Conservation (phyloP, 2,888 invertebrate genomes). For the Folsomia candida region DNA sequence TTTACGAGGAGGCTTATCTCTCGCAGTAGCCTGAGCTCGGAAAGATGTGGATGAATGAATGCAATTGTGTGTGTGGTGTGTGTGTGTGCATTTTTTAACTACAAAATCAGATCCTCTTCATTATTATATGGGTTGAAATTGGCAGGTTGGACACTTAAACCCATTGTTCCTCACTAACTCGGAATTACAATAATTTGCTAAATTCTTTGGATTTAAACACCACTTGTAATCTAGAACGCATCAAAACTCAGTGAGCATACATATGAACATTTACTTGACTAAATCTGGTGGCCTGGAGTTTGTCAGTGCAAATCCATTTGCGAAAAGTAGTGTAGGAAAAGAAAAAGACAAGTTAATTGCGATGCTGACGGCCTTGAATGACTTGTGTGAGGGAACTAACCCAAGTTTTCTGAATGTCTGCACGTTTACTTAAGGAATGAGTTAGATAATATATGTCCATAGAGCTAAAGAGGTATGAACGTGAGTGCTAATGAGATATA, state of each 20-base stretch:
- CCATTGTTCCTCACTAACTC: background rate
- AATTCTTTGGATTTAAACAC: background rate
- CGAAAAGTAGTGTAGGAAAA: background rate
- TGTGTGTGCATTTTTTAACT: background rate
- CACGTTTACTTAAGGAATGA: too few species aligned
- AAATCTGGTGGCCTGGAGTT: background rate
- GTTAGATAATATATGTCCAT: too few species aligned
- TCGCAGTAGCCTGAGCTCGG: too few species aligned
- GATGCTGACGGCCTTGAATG: slow-evolving; percentile 1
- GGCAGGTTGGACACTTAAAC: background rate
- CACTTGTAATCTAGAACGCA: background rate
- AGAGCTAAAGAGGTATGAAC: too few species aligned
- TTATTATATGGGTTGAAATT: background rate
- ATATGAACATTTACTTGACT: background rate
- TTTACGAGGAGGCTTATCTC: background rate
- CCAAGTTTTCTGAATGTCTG: too few species aligned
- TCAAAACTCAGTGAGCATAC: background rate
- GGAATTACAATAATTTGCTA: background rate
- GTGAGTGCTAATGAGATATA: too few species aligned
- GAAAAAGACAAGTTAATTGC: slow-evolving; percentile 6
- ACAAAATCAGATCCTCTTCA: background rate
- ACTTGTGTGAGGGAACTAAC: too few species aligned
- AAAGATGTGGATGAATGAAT: background rate
- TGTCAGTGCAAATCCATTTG: background rate
- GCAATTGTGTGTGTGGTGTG: background rate